Conservation (phyloP, 2,113 vertebrate species). For the Nerophis lumbriciformis region DNA sequence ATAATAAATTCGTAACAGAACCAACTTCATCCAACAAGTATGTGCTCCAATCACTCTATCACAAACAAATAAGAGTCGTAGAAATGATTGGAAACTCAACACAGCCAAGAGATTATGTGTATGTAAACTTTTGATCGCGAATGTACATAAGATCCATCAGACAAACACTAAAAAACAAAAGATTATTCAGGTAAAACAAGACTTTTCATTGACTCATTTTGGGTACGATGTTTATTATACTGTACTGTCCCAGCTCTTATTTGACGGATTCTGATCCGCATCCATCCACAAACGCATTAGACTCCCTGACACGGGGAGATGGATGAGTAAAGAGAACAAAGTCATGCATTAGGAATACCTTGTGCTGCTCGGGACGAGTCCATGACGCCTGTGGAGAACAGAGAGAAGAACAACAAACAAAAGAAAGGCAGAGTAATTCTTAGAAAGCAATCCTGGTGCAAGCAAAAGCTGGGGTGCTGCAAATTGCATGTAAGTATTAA, state of each 20-base stretch:
- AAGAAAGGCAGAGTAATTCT: constrained; percentile 69
- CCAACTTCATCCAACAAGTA: too few relatives aligned
- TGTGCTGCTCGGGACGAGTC: constrained; percentile 97
- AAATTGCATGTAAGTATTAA: constrained; percentile 40
- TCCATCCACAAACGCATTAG: constrained; percentile 46
- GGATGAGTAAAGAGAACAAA: constrained; percentile 46
- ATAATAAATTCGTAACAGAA: too few relatives aligned
- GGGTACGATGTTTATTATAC: background rate
- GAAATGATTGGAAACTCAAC: too few relatives aligned
- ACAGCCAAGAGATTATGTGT: too few relatives aligned
- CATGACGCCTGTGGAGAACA: constrained; percentile 97
- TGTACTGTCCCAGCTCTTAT: constrained; percentile 9
- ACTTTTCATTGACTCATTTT: background rate
- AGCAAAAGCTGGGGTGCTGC: constrained; percentile 37
- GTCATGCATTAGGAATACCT: constrained; percentile 87
- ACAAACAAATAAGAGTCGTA: too few relatives aligned
- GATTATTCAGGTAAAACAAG: background rate
- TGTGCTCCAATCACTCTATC: too few relatives aligned
- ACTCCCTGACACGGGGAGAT: constrained; percentile 50
- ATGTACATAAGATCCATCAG: background rate
- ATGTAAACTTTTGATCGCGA: too few relatives aligned
- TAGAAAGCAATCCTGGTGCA: constrained; percentile 61
- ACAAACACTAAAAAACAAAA: background rate
- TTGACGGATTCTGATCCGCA: constrained; percentile 45
- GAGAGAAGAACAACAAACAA: constrained; percentile 79